A percentile compares a stretch with the other conserved stretches of the same genome.
These are phyloP conservation scores for Bombycilla garrulus DNA, from an alignment of 2,113 vertebrate genomes.

Conservation along the genomic window DNA sequence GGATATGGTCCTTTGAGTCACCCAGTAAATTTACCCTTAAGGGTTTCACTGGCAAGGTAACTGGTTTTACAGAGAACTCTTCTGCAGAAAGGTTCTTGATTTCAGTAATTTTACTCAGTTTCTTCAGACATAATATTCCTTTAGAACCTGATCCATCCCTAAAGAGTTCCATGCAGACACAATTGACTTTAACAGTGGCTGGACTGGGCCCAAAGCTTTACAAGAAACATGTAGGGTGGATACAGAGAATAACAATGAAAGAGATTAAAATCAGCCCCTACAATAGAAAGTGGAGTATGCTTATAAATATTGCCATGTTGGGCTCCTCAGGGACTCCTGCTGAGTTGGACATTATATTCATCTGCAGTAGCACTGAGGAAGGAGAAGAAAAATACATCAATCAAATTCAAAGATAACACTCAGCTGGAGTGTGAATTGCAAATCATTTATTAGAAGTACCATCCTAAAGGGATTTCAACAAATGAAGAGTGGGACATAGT, in stretches of 20 bases:
- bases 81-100: not conserved
- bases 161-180: not conserved
- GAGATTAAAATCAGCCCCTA: conserved; percentile 25
- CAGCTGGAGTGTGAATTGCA: conserved; percentile 14
- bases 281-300: conserved; percentile 7
- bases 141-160: not conserved
- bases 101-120: not conserved
- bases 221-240: not conserved
- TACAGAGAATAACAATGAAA: conserved; percentile 9
- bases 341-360: not conserved
- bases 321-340: conserved; percentile 6
- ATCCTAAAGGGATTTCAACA: conserved; percentile 42
- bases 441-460: conserved; percentile 13
- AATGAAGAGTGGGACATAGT: not conserved
- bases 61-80: not conserved
- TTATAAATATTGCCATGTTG: conserved; percentile 8
- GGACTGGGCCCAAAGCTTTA: not conserved
- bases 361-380: not conserved
- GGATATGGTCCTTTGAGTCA: not conserved
- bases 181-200: not conserved
- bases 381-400: conserved; percentile 23
- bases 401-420: conserved; percentile 8
- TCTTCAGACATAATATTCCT: not conserved
- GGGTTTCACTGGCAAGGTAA: not conserved
- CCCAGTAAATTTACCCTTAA: not conserved